phyloP scores from a whole-genome alignment of 2,797 vertebrate species.

The Steatocranus sp. region DNA sequence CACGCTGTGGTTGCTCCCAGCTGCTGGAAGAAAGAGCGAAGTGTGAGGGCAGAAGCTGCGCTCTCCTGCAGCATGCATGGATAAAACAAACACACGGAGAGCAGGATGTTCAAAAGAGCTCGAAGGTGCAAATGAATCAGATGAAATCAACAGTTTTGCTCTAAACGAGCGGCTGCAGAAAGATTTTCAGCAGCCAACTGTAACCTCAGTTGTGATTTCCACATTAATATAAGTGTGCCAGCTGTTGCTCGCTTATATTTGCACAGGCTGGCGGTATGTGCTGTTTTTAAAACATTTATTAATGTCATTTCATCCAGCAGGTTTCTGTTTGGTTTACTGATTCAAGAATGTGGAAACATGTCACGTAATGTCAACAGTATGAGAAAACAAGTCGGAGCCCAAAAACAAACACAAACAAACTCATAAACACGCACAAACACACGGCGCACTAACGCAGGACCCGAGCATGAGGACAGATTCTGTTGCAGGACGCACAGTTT shows the following conservation, averaged over 20 bases:
- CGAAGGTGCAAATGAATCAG: neutral
- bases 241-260: neutral
- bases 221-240: neutral
- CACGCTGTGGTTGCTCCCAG: neutral
- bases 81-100: neutral
- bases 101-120: neutral
- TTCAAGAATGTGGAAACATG: neutral
- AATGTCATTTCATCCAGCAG: neutral
- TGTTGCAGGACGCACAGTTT: neutral
- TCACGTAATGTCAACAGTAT: neutral
- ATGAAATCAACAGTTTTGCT: neutral
- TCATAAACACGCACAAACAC: neutral
- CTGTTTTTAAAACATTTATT: neutral
- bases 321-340: neutral
- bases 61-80: neutral
- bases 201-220: neutral
- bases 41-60: neutral
- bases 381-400: neutral
- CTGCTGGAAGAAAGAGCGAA: neutral
- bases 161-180: fast-evolving
- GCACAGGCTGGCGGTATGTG: neutral
- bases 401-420: neutral
- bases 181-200: neutral
- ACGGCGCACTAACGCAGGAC: too few relatives aligned
- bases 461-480: fast-evolving